Base-by-base conservation (phyloP, 1,140 invertebrate genomes). In the Drosophila carrolli region DNA sequence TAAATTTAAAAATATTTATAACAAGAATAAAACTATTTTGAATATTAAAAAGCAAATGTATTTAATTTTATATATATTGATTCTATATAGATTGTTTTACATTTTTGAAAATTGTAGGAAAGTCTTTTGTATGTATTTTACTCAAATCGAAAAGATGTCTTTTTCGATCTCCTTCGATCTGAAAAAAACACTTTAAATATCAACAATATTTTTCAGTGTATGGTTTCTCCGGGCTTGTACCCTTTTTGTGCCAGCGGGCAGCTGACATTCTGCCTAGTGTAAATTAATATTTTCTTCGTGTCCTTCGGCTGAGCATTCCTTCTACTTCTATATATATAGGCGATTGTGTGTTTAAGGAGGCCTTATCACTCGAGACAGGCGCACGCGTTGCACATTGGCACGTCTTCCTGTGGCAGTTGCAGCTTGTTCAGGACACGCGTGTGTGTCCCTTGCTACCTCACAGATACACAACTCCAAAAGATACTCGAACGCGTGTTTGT, bases 261-360 rank as follows among this genome's bases (percentile, higher is more conserved):
- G 82, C 82, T 86, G 82, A 82, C 61, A 75, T 56, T 68, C 40
- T 51, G 65, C 40, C 62, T 72, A 72, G 82, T 81, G 82, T 85
- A 85, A 85, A 85, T 85, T 86, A 86, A 85, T 85, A 85, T 85
- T 85, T 85, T 86, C 47, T 60, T 60, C 78, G 46, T 75, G 78
- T 86, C 70, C 73, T 68, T 50, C 43, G 2, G 27, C n/a, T 58
- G 29, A 40, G 58, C 47, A 14, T 19, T 7, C 10, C 27, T 16
- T 51, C 29, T 16, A 14, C 27, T 32, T 51, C 29, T 16, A 14
- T n/a, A 14, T n/a, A 14, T 14, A 48, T 40, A 19, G 37, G 40
- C 43, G 19, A 53, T 27, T 70, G 63, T 68, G 54, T 55, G 43
- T 63, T 50, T 70, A 29, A 53, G 57, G 44, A 43, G 38, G 66